Evolutionary conservation across 1,140 invertebrate genomes (phyloP), one percentile per base, ranked within the genome.

Genomic region (Meloidogyne floridensis): DNA sequence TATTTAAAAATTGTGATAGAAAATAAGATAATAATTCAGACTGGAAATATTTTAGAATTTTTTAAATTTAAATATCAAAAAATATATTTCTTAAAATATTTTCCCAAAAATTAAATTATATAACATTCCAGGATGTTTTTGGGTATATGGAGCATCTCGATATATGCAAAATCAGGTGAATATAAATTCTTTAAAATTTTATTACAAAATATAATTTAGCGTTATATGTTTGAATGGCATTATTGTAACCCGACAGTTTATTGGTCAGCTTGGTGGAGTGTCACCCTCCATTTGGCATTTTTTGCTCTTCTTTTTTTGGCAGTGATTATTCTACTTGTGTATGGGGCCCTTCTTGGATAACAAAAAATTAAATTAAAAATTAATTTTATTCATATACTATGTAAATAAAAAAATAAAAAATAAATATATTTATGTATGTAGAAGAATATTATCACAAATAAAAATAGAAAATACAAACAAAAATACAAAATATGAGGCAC

Each of bases 181-280:
- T 32, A 32, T 32, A 32, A 32, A 20, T 20, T 20, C 2, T 32
- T 32, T 1, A 32, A 32, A 32, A 32, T 32, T 32, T 32, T n/a
- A 8, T 56, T 10, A 71, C 8, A 9, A 18, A 32, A 3, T 5
- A 7, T 47, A 9, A 20, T 77, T 75, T 8, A 81, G 42, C 43
- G 53, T 18, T 78, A 73, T 32, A 81, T 84, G 82, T 84, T 82
- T 73, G 83, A 84, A 69, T 59, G 73, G 75, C 56, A 84, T 75
- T 84, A 80, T 78, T 84, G 83, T 32, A 80, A 81, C 42, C 73
- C 47, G 53, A 72, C 51, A 8, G 13, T 84, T 11, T 84, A 84
- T 65, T 84, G 83, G 83, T 10, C 65, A n/a, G 83, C 82, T 18
- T 84, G 83, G 83, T 54, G 72, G 56, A 72, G 72, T 42, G 83